A percentile compares a stretch with the other conserved stretches of the same genome.
phyloP scores from a whole-genome alignment of 2,888 invertebrate species.

The Phengaris alcon region DNA sequence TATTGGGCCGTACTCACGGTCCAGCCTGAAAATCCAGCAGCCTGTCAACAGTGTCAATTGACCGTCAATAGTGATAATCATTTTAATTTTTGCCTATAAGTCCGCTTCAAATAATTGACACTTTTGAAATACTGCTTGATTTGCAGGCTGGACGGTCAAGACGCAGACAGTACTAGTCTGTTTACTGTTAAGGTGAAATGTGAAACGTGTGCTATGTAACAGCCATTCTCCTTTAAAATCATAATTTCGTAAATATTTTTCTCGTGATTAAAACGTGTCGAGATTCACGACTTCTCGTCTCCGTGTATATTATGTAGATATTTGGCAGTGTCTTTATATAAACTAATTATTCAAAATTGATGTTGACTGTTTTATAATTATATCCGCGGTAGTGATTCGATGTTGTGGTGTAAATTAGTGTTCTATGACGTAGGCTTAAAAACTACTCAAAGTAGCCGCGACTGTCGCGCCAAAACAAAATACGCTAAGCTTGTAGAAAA shows the following conservation, averaged over 20 bases:
- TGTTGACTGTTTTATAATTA: constrained; percentile 81
- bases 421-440: constrained; percentile 70
- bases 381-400: constrained; percentile 78
- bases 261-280: constrained; percentile 42
- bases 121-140: too few species aligned
- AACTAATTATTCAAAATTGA: constrained; percentile 77
- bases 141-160: too few species aligned
- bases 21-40: too few species aligned
- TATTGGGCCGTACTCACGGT: too few species aligned
- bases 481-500: too few species aligned
- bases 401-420: constrained; percentile 80
- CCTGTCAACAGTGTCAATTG: too few species aligned
- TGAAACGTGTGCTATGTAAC: not conserved
- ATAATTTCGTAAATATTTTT: constrained; percentile 19
- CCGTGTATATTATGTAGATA: constrained; percentile 73
- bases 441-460: constrained; percentile 58
- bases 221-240: constrained; percentile 26
- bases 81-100: too few species aligned
- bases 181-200: too few species aligned
- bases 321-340: constrained; percentile 72
- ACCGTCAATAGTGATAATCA: too few species aligned
- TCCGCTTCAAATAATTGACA: too few species aligned
- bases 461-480: constrained; percentile 21
- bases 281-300: constrained; percentile 54
- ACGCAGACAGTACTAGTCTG: not conserved